These are phyloP conservation scores for Drosophila erecta DNA, from an alignment of 1,140 invertebrate genomes.

Conservation along the genomic window DNA sequence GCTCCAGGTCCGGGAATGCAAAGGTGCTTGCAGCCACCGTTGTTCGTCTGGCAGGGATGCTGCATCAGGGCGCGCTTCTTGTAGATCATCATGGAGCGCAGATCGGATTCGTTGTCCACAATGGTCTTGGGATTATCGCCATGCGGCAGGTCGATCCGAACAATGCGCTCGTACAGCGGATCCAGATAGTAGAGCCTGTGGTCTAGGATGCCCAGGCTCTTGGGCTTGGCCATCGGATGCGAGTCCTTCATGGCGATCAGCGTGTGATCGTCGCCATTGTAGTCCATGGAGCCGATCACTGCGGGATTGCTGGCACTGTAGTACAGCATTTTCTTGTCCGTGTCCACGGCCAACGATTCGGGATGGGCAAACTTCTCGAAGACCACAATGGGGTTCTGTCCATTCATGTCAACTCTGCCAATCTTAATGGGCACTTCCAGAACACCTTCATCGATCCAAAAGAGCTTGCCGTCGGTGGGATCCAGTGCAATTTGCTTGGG, in stretches of 20 bases:
- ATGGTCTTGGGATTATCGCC: constrained; percentile 91
- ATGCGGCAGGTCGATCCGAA: constrained; percentile 93
- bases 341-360: constrained; percentile 94
- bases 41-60: constrained; percentile 94
- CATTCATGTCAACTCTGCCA: constrained; percentile 97
- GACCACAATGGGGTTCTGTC: constrained; percentile 90
- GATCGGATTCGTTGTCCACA: constrained; percentile 93
- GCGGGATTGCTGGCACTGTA: constrained; percentile 92
- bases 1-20: constrained; percentile 92
- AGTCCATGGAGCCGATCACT: constrained; percentile 90
- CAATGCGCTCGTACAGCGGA: constrained; percentile 94
- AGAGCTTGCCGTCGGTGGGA: constrained; percentile 95
- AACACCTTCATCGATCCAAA: constrained; percentile 98
- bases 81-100: constrained; percentile 95
- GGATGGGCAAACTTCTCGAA: constrained; percentile 89
- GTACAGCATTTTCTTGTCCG: constrained; percentile 93
- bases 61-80: constrained; percentile 92
- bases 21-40: constrained; percentile 97
- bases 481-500: constrained; percentile 95
- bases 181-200: constrained; percentile 95
- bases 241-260: constrained; percentile 89
- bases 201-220: constrained; percentile 93
- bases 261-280: constrained; percentile 89
- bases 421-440: constrained; percentile 96
- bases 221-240: constrained; percentile 91